phyloP scores from a whole-genome alignment of 1,140 invertebrate genomes.

The Calosoma granatense region DNA sequence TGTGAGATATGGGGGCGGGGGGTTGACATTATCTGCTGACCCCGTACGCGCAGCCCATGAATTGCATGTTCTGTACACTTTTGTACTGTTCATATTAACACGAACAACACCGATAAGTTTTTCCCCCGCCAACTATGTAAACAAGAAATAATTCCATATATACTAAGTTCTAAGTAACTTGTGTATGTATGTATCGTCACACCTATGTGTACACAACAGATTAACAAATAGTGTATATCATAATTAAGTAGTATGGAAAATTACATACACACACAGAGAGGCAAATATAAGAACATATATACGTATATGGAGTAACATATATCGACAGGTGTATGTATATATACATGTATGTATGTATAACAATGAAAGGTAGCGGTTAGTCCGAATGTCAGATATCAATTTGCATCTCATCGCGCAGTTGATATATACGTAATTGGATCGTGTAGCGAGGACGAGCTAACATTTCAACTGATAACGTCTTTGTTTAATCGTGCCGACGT shows the following conservation, averaged over 20 bases:
- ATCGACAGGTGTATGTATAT: conserved; percentile 8
- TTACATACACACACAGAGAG: too few species aligned
- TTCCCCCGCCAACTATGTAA: not conserved
- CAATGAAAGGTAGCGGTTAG: conserved; percentile 6
- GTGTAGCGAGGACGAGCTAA: not conserved
- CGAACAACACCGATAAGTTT: not conserved
- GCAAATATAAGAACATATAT: too few species aligned
- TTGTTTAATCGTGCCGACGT: conserved; percentile 5
- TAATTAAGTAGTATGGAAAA: too few species aligned
- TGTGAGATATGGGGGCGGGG: not conserved
- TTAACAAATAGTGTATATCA: too few species aligned
- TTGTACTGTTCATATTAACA: not conserved
- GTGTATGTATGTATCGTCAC: too few species aligned
- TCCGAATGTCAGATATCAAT: not conserved
- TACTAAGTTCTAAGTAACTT: too few species aligned
- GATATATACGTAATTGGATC: conserved; percentile 2
- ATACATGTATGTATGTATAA: conserved; percentile 11
- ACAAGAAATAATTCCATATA: conserved; percentile 5
- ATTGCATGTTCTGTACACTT: not conserved
- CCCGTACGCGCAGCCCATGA: not conserved
- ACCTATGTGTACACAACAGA: too few species aligned
- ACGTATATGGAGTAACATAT: not conserved
- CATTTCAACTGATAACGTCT: conserved; percentile 9
- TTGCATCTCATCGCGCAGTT: not conserved
- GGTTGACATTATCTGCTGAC: not conserved